These are phyloP conservation scores for Sebastes minor DNA, from an alignment of 2,797 vertebrate genomes.

Conservation along the genomic window DNA sequence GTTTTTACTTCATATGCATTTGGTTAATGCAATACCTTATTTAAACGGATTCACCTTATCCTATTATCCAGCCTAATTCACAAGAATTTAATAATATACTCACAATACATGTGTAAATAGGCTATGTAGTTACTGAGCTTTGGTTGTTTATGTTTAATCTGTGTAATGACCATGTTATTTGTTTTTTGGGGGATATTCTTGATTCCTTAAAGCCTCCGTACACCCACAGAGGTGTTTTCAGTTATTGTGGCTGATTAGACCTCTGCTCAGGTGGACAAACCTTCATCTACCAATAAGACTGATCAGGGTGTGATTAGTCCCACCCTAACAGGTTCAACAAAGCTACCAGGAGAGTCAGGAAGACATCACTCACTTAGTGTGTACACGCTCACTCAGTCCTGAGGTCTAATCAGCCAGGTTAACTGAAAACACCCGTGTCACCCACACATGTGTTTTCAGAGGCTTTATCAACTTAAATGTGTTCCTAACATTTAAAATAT, in stretches of 20 bases:
- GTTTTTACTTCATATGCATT: background rate
- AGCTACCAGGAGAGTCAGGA: background rate
- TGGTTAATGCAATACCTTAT: background rate
- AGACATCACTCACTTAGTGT: background rate
- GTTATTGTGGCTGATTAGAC: background rate
- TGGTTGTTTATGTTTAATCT: background rate
- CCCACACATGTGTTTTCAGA: background rate
- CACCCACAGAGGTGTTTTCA: background rate
- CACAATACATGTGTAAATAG: background rate
- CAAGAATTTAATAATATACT: background rate
- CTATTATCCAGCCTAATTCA: background rate
- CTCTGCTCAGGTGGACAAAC: background rate
- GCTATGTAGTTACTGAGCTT: background rate
- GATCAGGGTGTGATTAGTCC: background rate
- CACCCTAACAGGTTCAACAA: too few species aligned
- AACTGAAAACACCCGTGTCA: background rate
- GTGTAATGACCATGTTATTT: background rate
- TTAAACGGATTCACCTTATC: background rate
- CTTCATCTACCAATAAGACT: background rate
- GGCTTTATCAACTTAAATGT: background rate
- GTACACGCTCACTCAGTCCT: background rate
- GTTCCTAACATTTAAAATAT: background rate
- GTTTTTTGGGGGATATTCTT: background rate
- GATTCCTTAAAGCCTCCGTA: background rate
- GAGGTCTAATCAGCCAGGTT: background rate